Evolutionary conservation across 23 tunicate species (phyloP).

Genomic region (Trididemnum miniatum): DNA sequence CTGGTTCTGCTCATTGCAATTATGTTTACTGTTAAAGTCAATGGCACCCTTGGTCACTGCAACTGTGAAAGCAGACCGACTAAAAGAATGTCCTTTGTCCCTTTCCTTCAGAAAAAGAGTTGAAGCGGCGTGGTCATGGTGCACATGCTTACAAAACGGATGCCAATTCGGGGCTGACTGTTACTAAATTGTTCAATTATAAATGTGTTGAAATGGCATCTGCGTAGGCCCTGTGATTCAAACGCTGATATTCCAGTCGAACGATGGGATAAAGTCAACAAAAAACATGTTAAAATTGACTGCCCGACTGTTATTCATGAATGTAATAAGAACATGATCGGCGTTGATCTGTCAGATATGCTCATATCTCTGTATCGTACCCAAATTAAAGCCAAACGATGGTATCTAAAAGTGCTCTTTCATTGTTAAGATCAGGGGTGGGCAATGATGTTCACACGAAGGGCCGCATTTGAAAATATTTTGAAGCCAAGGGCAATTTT

Average conservation of each 20-base stretch:
- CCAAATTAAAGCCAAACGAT: not conserved
- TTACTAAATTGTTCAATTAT: not conserved
- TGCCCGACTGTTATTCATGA: not conserved
- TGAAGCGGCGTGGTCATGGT: not conserved
- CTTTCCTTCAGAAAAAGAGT: not conserved
- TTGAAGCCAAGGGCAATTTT: too few species aligned
- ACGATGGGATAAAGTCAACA: not conserved
- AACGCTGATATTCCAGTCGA: not conserved
- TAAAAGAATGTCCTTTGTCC: not conserved
- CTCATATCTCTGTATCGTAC: not conserved
- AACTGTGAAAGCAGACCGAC: not conserved
- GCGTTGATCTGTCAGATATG: not conserved
- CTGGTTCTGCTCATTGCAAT: conserved; percentile 18
- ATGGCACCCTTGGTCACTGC: conserved; percentile 17
- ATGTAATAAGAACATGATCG: not conserved
- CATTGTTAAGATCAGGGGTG: too few species aligned
- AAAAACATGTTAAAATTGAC: not conserved
- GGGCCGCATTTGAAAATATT: too few species aligned
- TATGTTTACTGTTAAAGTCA: not conserved
- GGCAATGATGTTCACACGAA: too few species aligned
- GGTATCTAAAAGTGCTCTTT: not conserved
- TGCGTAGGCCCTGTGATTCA: not conserved
- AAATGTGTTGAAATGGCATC: not conserved
- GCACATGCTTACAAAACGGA: not conserved
- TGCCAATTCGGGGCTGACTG: not conserved